Conservation (phyloP, 1,140 invertebrate species). For the Drosophila willistoni region DNA sequence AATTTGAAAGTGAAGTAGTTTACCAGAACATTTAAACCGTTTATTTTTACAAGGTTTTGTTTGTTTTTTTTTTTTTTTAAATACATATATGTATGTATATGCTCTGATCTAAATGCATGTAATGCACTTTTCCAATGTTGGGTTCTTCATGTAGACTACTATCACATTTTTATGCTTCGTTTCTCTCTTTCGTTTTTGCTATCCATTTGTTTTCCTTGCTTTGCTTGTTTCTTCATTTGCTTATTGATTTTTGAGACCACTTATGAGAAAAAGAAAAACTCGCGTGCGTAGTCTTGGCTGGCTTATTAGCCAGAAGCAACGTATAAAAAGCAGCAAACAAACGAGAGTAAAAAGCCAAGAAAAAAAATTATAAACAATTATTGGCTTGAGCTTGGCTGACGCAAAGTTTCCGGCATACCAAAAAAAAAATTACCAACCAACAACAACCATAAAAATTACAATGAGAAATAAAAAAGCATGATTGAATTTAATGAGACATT, state of each 20-base stretch:
- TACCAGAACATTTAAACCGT: too few species aligned
- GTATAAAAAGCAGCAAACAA: conserved; percentile 2
- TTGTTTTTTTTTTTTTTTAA: too few species aligned
- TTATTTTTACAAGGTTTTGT: too few species aligned
- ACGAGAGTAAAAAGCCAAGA: not conserved
- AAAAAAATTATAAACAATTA: conserved; percentile 51
- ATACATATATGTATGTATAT: too few species aligned
- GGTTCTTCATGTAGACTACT: not conserved
- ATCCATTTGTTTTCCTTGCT: not conserved
- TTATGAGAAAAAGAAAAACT: conserved; percentile 6
- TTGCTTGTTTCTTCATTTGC: conserved; percentile 1
- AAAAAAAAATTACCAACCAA: conserved; percentile 25
- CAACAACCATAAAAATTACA: conserved; percentile 33
- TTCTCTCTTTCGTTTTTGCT: conserved; percentile 3
- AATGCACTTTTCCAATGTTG: conserved; percentile 1
- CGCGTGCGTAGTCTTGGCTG: not conserved
- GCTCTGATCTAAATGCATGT: not conserved
- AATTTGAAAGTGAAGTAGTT: too few species aligned
- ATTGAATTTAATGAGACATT: conserved; percentile 56
- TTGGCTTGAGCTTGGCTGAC: conserved; percentile 30
- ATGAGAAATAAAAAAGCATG: conserved; percentile 37
- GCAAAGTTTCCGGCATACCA: conserved; percentile 27
- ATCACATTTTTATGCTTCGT: not conserved
- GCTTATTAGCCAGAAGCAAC: conserved; percentile 1
- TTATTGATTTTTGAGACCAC: conserved; percentile 17